Conservation (phyloP, 2,888 invertebrate species). For the Oscheius onirici region DNA sequence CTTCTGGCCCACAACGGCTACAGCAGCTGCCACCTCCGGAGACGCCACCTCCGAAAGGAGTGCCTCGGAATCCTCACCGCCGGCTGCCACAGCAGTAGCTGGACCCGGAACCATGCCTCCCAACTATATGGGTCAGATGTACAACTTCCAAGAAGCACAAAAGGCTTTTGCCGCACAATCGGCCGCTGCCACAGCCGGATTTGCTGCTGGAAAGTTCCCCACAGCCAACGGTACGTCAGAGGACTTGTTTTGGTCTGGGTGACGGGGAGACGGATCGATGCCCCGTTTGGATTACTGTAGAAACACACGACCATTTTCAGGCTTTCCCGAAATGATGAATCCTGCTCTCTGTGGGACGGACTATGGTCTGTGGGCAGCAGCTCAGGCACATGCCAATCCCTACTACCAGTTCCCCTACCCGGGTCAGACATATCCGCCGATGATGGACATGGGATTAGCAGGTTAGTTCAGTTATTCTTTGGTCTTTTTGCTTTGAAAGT, state of each 20-base stretch:
- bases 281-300: not conserved
- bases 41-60: conserved; percentile 27
- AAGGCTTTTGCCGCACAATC: conserved; percentile 23
- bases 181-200: conserved; percentile 2
- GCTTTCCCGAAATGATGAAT: conserved; percentile 55
- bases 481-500: not conserved
- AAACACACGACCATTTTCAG: conserved; percentile 10
- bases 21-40: conserved; percentile 25
- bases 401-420: conserved; percentile 18
- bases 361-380: conserved; percentile 36
- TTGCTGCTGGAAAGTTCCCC: conserved; percentile 27
- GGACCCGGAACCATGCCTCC: conserved; percentile 15
- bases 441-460: conserved; percentile 34
- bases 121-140: conserved; percentile 18
- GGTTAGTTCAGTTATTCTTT: conserved; percentile 18
- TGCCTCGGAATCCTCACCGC: conserved; percentile 31
- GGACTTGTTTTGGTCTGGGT: not conserved
- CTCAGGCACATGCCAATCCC: not conserved
- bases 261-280: not conserved
- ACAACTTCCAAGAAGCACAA: conserved; percentile 27
- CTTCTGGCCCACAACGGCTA: conserved; percentile 28
- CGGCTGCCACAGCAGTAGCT: conserved; percentile 13
- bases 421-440: conserved; percentile 1
- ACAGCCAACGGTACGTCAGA: conserved; percentile 12
- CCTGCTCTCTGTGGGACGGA: conserved; percentile 40